Base-by-base conservation (phyloP, 2,797 vertebrate genomes). In the Echiichthys vipera region DNA sequence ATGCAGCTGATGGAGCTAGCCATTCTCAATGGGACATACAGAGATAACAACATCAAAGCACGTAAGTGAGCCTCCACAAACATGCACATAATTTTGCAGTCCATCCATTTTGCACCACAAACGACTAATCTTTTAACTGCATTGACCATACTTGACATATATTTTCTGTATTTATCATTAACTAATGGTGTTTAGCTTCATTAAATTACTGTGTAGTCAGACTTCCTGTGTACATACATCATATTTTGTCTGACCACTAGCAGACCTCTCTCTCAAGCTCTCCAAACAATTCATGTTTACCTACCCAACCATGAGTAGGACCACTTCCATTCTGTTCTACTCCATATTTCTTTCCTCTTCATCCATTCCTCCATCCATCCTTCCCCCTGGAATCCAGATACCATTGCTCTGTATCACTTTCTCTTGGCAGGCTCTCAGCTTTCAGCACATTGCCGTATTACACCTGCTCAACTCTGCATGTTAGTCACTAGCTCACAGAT, bases 1-100 rank as follows among this genome's bases (percentile, higher is more conserved):
- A 95, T 96, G 93, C 95, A 96, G 86, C 90, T 96, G 80, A 96
- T 96, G 95, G 95, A 96, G 82, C 87, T 96, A 6, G 95, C 95
- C 9, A 96, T 96, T 69, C 93, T 96, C 40, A 96, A 96, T 36
- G 95, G 95, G 80, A 96, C 95, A 15, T 96, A 96, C 88, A 94
- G 95, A 95, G 95, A 96, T 91, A 95, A 94, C 88, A 96, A 96
- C 82, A 34, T 95, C 85, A 96, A 95, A 93, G 77, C 94, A 70
- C 91, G 95, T 96, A 93, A 95, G 95, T 74, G 56, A 74, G 20
- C 84, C 24, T 24, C 62, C 18, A 39, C 9, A 11, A 47, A 58
- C 39, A 43, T 64, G 6, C 40, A 53, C 17, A 40, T n/a, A 24
- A 20, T 37, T 53, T 5, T 6, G 1, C 15, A 68, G 22, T 56